Evolutionary conservation across 1,140 invertebrate genomes (phyloP).

Genomic region (Orius insidiosus): DNA sequence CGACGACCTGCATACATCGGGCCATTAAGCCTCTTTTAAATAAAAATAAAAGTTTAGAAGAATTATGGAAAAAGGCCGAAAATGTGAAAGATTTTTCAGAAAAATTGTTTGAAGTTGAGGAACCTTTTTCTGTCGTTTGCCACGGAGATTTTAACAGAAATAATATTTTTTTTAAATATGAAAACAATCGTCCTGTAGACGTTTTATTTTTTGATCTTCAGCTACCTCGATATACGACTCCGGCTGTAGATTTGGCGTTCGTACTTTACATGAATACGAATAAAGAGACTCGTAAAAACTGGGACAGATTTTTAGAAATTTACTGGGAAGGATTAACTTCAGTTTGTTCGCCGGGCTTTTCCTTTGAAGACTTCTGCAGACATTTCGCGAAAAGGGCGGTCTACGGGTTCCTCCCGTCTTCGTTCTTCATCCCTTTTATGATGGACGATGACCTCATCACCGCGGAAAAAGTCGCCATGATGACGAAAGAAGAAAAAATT

Average conservation of each 20-base stretch:
- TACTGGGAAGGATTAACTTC: constrained; percentile 23
- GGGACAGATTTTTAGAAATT: constrained; percentile 21
- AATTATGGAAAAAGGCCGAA: background rate
- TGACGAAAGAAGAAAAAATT: background rate
- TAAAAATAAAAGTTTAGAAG: background rate
- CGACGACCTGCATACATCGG: background rate
- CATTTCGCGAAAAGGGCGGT: constrained; percentile 22
- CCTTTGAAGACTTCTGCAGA: constrained; percentile 20
- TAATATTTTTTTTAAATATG: constrained; percentile 31
- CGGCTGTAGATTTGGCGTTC: constrained; percentile 26
- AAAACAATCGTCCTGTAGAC: constrained; percentile 14
- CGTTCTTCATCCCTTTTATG: constrained; percentile 23
- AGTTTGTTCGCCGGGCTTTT: constrained; percentile 5
- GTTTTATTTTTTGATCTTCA: constrained; percentile 28
- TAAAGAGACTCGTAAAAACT: constrained; percentile 15
- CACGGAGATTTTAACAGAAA: constrained; percentile 36
- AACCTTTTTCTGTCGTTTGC: constrained; percentile 26
- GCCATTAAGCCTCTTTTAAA: constrained; percentile 1
- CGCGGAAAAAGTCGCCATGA: background rate
- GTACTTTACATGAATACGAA: constrained; percentile 26
- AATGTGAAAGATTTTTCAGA: constrained; percentile 1
- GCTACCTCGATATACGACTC: constrained; percentile 23
- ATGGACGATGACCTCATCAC: constrained; percentile 2
- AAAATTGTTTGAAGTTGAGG: constrained; percentile 9
- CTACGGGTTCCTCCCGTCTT: constrained; percentile 23